phyloP scores from a whole-genome alignment of 2,797 vertebrate species.

The Sardinella longiceps region DNA sequence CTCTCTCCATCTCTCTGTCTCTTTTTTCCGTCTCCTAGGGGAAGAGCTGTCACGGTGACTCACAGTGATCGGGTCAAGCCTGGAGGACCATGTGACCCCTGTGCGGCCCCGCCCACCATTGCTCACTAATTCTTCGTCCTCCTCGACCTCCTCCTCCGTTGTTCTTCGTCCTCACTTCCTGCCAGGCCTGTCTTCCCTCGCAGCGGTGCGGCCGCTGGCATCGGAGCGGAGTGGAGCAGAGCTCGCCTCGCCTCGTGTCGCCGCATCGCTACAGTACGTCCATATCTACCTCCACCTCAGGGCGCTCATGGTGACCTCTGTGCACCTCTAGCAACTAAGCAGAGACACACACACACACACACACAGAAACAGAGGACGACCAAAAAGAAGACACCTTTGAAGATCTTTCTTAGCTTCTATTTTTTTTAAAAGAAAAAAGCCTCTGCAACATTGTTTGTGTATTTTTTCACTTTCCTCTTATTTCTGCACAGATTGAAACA shows the following conservation, averaged over 20 bases:
- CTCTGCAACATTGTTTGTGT: not conserved
- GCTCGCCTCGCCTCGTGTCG: not conserved
- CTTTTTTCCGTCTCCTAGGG: not conserved
- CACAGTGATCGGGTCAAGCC: conserved; percentile 28
- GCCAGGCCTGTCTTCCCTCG: not conserved
- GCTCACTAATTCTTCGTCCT: not conserved
- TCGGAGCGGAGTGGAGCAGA: not conserved
- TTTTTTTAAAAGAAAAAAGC: not conserved
- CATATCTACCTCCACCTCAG: not conserved
- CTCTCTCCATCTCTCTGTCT: conserved; percentile 6
- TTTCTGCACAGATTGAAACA: not conserved
- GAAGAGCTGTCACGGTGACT: not conserved
- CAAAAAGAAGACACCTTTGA: not conserved
- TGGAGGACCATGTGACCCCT: conserved; percentile 46
- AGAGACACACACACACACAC: not conserved
- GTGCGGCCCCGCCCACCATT: conserved; percentile 1
- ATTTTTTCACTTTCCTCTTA: not conserved
- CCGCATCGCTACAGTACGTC: too few species aligned
- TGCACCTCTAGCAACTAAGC: not conserved
- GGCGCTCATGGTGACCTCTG: not conserved
- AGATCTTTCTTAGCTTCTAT: too few species aligned
- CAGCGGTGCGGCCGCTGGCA: not conserved
- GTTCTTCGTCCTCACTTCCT: conserved; percentile 28
- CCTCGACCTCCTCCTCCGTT: not conserved
- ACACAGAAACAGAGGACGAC: not conserved